Percentiles rank a stretch among this genome's conserved stretches.
Evolutionary conservation across 2,888 invertebrate genomes (phyloP).

Genomic region (Ochlodes sylvanus): DNA sequence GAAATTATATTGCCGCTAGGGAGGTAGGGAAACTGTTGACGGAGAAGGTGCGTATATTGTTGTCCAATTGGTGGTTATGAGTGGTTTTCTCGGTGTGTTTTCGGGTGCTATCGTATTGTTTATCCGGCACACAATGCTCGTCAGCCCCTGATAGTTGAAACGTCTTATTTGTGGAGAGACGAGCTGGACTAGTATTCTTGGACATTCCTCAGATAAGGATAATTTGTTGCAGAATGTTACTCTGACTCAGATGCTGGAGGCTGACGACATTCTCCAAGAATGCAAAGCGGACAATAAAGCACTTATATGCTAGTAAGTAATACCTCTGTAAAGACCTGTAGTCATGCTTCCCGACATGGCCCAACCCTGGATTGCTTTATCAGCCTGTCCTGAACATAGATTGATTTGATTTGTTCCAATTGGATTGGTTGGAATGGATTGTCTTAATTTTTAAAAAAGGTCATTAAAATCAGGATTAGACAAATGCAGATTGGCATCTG

Average conservation of each 20-base stretch:
- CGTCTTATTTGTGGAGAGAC: neutral
- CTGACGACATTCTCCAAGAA: slow-evolving; percentile 97
- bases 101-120: slow-evolving; percentile 13
- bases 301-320: slow-evolving; percentile 95
- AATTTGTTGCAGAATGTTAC: slow-evolving; percentile 92
- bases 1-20: slow-evolving; percentile 89
- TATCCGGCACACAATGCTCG: neutral
- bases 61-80: slow-evolving; percentile 75
- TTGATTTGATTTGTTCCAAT: too few species aligned
- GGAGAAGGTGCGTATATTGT: slow-evolving; percentile 88
- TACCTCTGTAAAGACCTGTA: neutral
- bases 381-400: slow-evolving; percentile 1
- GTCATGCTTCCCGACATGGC: neutral
- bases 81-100: slow-evolving; percentile 45
- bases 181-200: neutral
- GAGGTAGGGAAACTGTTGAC: slow-evolving; percentile 91
- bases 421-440: too few species aligned
- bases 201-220: slow-evolving; percentile 31
- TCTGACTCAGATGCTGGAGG: slow-evolving; percentile 95
- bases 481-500: neutral
- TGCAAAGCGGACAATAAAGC: slow-evolving; percentile 96
- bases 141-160: slow-evolving; percentile 3
- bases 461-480: too few species aligned
- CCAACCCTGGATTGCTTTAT: slow-evolving; percentile 11
- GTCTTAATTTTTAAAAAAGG: too few species aligned